Conservation (phyloP, 2,797 vertebrate species). For the Pantherophis alleghaniensis region DNA sequence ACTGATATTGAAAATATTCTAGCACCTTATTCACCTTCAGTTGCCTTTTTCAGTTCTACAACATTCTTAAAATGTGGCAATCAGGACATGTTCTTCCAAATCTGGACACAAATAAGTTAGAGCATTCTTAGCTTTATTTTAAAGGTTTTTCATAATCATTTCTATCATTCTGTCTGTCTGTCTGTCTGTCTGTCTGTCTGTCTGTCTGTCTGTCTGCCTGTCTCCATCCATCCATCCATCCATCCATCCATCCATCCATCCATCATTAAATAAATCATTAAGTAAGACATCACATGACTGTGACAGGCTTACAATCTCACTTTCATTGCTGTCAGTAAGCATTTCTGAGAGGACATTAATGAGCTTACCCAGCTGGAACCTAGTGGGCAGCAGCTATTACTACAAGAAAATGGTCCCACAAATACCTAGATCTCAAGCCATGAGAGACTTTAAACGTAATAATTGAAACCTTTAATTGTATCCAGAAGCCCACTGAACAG, state of each 20-base stretch:
- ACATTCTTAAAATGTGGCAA: background rate
- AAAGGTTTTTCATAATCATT: background rate
- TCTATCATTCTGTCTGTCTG: too few species aligned
- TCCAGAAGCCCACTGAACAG: background rate
- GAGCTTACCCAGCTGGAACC: background rate
- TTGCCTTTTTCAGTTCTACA: background rate
- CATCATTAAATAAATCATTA: background rate
- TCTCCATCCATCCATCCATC: too few species aligned
- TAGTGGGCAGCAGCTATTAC: background rate
- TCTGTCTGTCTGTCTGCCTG: too few species aligned
- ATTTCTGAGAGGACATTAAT: background rate
- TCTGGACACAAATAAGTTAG: background rate
- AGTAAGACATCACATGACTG: background rate
- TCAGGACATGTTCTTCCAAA: background rate
- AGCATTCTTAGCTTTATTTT: background rate
- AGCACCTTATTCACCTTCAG: background rate
- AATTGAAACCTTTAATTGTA: background rate
- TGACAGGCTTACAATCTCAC: background rate
- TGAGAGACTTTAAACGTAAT: background rate
- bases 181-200: background rate
- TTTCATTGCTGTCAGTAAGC: background rate
- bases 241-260: background rate
- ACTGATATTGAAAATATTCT: background rate
- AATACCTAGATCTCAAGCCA: background rate
- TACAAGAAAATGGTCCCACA: background rate